These are phyloP conservation scores for Microcebus jonahi DNA, from an alignment of 2,113 vertebrate genomes.

Conservation along the genomic window DNA sequence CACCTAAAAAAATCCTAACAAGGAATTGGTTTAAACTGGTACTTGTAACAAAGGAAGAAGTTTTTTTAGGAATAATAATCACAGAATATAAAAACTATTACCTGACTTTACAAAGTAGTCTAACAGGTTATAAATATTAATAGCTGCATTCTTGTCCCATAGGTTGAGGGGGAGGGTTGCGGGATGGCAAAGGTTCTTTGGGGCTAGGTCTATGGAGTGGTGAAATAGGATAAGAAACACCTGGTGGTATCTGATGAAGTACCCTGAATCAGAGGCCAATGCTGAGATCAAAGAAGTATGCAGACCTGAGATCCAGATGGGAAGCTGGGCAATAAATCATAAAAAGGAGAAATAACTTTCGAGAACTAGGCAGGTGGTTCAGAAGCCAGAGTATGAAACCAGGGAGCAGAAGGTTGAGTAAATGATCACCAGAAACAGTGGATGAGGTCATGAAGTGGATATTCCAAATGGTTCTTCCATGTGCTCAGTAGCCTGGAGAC, in stretches of 20 bases:
- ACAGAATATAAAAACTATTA: not conserved
- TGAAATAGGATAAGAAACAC: not conserved
- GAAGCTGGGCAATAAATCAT: not conserved
- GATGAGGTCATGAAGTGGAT: not conserved
- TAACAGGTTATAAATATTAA: not conserved
- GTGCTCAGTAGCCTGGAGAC: not conserved
- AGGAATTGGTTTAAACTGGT: not conserved
- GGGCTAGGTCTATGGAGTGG: not conserved
- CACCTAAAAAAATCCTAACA: not conserved
- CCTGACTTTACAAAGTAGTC: not conserved
- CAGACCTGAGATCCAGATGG: not conserved
- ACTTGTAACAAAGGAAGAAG: not conserved
- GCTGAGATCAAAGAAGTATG: not conserved
- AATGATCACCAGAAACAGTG: not conserved
- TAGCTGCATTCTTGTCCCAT: not conserved
- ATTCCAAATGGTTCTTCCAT: not conserved
- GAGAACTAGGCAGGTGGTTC: not conserved
- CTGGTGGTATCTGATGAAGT: not conserved
- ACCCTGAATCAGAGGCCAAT: not conserved
- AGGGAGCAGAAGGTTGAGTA: not conserved
- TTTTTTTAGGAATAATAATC: not conserved
- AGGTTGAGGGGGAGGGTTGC: too few species aligned
- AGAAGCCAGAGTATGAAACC: not conserved
- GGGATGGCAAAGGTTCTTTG: not conserved
- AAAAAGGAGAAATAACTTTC: not conserved